Evolutionary conservation across 2,888 invertebrate genomes (phyloP), one percentile per base, ranked within the genome.

Genomic region (Emmelina monodactyla): DNA sequence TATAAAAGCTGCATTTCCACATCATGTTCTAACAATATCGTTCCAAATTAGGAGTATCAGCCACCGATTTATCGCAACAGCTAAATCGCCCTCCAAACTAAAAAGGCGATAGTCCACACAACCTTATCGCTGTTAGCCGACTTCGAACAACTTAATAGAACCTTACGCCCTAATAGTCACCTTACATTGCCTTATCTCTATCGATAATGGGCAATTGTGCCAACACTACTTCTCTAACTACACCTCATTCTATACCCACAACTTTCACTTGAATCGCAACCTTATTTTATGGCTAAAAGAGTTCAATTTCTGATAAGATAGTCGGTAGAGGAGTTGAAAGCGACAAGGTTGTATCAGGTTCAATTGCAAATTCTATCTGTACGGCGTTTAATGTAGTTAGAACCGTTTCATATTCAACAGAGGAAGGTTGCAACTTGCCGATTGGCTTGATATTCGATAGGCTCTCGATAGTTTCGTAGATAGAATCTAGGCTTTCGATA

Each of bases 101-200:
- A 25, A 10, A 25, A 11, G 25, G 9, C 25, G 25, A 25, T 25
- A 10, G n/a, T 25, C 36, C 34, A 16, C 32, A 22, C 39, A 34
- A 14, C 37, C 46, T 49, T 47, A 47, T 48, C 40, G 40, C 37
- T 31, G 33, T 47, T 44, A 44, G 43, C 37, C 44, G 41, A 38
- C 25, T n/a, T 25, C 40, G 43, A 58, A 69, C 67, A 66, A 63
- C 67, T 68, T 63, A 67, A 70, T 71, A 69, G 53, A 54, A 51
- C 58, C 56, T 54, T 58, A 57, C 54, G 50, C 52, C 58, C 57
- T 62, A 63, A 64, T 61, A 59, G 55, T 55, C 55, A 61, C 63
- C 57, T 60, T 50, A 47, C 47, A 49, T 43, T 43, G 45, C 50
- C 54, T 65, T 65, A 67, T 65, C 68, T 65, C 46, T 62, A 62